These are phyloP conservation scores for Argopecten irradians DNA, from an alignment of 1,140 invertebrate species.

Conservation along the genomic window DNA sequence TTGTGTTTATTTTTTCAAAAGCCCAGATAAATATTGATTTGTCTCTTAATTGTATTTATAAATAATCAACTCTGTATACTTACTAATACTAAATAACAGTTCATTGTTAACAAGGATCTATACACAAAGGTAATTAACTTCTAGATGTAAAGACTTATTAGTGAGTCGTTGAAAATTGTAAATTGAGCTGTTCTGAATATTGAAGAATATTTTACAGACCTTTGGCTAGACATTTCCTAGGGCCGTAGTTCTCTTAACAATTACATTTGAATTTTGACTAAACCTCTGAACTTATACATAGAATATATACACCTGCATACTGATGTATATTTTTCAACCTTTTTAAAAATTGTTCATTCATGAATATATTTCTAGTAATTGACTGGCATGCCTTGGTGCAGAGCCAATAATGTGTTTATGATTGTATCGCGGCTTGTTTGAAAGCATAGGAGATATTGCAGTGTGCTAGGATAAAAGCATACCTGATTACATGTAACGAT, in stretches of 20 bases:
- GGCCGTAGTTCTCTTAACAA: background rate
- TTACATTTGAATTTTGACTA: background rate
- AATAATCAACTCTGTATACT: too few relatives aligned
- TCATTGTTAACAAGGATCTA: too few relatives aligned
- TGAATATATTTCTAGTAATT: background rate
- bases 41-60: too few relatives aligned
- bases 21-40: too few relatives aligned
- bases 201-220: background rate
- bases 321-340: background rate
- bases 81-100: too few relatives aligned
- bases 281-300: background rate
- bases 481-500: background rate
- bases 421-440: background rate
- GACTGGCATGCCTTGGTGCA: background rate
- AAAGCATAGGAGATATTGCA: background rate
- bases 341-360: background rate
- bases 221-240: background rate
- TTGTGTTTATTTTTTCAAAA: too few relatives aligned
- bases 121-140: too few relatives aligned
- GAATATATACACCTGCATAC: constrained; percentile 1
- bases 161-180: background rate
- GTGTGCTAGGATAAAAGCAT: background rate
- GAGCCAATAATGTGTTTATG: background rate
- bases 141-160: too few relatives aligned
- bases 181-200: background rate